These are phyloP conservation scores for Gallinago nigripennis DNA, from an alignment of 2,797 vertebrate genomes.

Conservation along the genomic window DNA sequence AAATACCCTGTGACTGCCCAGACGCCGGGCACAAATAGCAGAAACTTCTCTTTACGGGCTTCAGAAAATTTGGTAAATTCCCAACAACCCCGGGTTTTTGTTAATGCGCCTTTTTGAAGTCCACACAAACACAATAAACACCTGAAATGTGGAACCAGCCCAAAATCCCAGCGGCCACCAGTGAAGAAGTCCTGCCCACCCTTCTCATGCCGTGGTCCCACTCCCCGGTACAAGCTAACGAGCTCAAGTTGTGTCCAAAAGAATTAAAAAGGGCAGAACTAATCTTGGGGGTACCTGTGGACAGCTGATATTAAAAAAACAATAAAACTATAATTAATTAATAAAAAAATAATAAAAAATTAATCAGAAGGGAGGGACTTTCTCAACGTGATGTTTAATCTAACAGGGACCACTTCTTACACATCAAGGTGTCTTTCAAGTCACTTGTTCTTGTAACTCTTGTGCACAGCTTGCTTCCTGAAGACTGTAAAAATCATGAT, in stretches of 20 bases:
- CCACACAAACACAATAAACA: too few species aligned
- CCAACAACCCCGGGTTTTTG: too few species aligned
- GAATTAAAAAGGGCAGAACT: neutral
- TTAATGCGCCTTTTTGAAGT: too few species aligned
- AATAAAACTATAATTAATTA: too few species aligned
- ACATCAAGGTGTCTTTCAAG: neutral
- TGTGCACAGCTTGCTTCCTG: neutral
- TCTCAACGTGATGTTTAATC: neutral
- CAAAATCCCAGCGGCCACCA: too few species aligned
- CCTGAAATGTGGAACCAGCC: too few species aligned
- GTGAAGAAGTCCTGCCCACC: neutral
- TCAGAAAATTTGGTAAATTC: too few species aligned
- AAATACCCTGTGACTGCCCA: too few species aligned
- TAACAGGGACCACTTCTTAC: neutral
- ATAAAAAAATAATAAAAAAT: neutral
- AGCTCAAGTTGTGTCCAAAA: neutral
- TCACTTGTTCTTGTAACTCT: neutral
- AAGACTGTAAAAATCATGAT: neutral
- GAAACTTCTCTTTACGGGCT: too few species aligned
- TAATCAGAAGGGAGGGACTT: neutral
- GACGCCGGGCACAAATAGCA: too few species aligned
- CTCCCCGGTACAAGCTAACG: neutral
- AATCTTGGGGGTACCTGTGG: neutral
- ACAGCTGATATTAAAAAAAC: neutral
- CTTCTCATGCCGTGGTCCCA: neutral